phyloP scores from a whole-genome alignment of 2,113 vertebrate species.

The Cavia aperea region DNA sequence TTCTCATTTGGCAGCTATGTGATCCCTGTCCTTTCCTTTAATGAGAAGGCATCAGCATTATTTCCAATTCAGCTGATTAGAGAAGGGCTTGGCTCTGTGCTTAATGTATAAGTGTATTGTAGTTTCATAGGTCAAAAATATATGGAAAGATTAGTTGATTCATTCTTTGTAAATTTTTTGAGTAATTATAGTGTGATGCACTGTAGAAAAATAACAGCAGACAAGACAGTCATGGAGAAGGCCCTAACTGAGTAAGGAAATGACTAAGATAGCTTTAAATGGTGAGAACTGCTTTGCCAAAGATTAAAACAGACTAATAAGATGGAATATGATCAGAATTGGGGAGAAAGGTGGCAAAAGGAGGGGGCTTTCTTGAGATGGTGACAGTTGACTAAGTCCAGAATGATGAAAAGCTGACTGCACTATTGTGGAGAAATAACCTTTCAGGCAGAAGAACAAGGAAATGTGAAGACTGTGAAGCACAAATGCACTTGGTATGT shows the following conservation, averaged over 20 bases:
- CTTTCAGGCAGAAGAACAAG: neutral
- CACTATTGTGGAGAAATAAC: neutral
- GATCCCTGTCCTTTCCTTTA: neutral
- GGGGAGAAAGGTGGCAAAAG: neutral
- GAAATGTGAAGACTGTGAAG: neutral
- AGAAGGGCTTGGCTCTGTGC: neutral
- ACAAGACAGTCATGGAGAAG: neutral
- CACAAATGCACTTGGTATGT: neutral
- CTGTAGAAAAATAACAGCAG: neutral
- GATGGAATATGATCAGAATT: fast-evolving
- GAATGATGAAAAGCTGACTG: neutral
- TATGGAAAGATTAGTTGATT: neutral
- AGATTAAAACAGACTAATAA: neutral
- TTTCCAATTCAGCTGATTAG: neutral
- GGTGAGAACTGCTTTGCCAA: neutral
- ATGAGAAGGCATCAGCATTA: neutral
- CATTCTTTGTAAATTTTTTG: neutral
- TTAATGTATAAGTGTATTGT: neutral
- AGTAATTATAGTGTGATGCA: neutral
- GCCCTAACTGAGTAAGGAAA: neutral
- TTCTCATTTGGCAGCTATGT: neutral
- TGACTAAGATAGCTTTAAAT: neutral
- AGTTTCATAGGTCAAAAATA: neutral
- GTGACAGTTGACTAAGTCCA: neutral
- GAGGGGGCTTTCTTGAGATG: neutral